Base-by-base conservation (phyloP, 2,797 vertebrate genomes). In the Rhyacichthys aspro region DNA sequence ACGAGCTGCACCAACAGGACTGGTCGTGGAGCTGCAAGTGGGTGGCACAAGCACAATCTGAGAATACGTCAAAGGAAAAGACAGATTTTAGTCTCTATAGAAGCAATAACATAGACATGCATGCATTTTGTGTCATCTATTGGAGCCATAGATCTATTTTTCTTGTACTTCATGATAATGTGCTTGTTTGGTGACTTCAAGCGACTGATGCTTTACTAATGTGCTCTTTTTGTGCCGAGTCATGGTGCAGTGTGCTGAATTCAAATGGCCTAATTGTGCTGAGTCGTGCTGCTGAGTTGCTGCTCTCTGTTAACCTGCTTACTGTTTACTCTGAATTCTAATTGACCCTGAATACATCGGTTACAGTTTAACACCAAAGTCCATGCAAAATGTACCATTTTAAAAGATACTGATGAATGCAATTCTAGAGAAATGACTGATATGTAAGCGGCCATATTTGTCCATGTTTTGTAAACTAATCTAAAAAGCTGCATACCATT, bases 11-110 rank as follows among this genome's bases (percentile, higher is more conserved):
- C 49, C 63, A 33, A 58, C 47, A 59, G 72, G 56, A 84, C 70
- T 83, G 81, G 81, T 85, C 44, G 63, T 47, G 69, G 45, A 72
- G 62, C 67, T 66, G 76, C 19, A 56, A 59, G 76, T 78, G 77
- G 87, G 77, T 58, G 81, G 74, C 9, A 17, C 45, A 7, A 33
- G 18, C 34, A 32, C 15, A 33, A 14, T n/a, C n/a, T 1, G 39
- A 6, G 39, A 5, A 33, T 17, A 17, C 15, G 15, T 43, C 15
- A 8, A 14, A 12, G n/a, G 12, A 42, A 28, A n/a, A 4, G 11
- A 17, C 28, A 55, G n/a, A 55, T 17, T 43, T 42, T 38, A 39
- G 47, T 55, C 23, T 55, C 19, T 11, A 9, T 33, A 6, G 47
- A 11, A 49, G 12, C 14, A 12, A 6, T 12, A 8, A 14, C 18